A percentile compares a stretch with the other conserved stretches of the same genome.
phyloP scores from a whole-genome alignment of 2,113 vertebrate genomes.

The Mus pahari region DNA sequence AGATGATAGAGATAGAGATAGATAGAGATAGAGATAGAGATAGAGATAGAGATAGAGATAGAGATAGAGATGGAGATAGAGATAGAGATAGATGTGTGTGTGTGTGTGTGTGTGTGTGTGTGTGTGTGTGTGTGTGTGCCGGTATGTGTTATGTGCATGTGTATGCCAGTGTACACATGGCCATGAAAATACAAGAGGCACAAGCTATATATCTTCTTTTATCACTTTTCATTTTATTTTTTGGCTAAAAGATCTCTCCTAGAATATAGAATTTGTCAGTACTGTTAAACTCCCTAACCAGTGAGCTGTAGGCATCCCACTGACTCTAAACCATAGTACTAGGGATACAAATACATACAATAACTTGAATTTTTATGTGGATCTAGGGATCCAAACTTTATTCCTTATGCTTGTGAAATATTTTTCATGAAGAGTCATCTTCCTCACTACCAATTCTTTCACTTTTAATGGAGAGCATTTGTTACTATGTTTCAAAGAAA shows the following conservation, averaged over 20 bases:
- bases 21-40: too few relatives aligned
- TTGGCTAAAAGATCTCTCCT: background rate
- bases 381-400: background rate
- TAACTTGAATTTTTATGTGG: background rate
- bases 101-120: background rate
- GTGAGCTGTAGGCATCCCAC: background rate
- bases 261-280: background rate
- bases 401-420: background rate
- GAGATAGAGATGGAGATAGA: too few relatives aligned
- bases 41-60: too few relatives aligned
- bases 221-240: background rate
- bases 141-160: background rate
- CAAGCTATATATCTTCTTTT: background rate
- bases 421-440: background rate
- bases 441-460: background rate
- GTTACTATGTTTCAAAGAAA: background rate
- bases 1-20: too few relatives aligned
- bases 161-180: background rate
- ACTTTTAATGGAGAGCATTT: background rate
- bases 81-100: too few relatives aligned
- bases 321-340: background rate
- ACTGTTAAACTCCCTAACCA: too few relatives aligned
- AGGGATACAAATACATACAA: background rate
- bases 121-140: too few relatives aligned
- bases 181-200: background rate